Conservation (phyloP, 2,797 vertebrate species). For the Erithacus rubecula region DNA sequence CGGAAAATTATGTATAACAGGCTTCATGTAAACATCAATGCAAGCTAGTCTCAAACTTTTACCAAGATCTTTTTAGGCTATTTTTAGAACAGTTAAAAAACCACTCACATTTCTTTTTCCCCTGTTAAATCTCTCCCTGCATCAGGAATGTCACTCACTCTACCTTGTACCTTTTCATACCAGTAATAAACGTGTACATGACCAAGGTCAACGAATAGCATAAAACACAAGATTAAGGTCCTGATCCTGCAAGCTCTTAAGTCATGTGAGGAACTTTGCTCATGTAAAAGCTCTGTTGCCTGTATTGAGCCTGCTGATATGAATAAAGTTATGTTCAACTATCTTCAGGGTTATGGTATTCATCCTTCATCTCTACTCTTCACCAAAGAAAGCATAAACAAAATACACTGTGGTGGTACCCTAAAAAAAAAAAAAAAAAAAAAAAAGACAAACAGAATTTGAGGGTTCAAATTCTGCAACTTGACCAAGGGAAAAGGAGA, state of each 20-base stretch:
- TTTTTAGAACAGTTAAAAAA: slow-evolving; percentile 53
- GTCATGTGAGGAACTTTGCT: slow-evolving; percentile 38
- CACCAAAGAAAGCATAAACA: not conserved
- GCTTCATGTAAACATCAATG: slow-evolving; percentile 68
- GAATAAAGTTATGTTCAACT: slow-evolving; percentile 23
- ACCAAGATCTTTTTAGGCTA: slow-evolving; percentile 40
- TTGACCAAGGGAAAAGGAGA: not conserved
- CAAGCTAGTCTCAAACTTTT: slow-evolving; percentile 66
- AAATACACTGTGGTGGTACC: not conserved
- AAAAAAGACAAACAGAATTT: not conserved
- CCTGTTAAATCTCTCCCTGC: slow-evolving; percentile 40
- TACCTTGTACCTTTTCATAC: slow-evolving; percentile 38
- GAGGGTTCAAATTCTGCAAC: not conserved
- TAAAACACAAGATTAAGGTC: slow-evolving; percentile 67
- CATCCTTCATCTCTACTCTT: not conserved
- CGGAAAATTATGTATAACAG: slow-evolving; percentile 83
- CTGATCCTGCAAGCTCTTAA: slow-evolving; percentile 48
- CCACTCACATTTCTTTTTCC: not conserved
- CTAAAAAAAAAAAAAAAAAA: not conserved
- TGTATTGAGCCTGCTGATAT: not conserved
- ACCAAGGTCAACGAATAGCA: slow-evolving; percentile 56
- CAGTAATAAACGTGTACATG: slow-evolving; percentile 58
- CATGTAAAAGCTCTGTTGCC: not conserved
- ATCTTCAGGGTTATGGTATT: not conserved
- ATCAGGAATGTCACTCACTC: slow-evolving; percentile 45